Evolutionary conservation across 1,140 invertebrate genomes (phyloP).

Genomic region (Sinella curviseta): DNA sequence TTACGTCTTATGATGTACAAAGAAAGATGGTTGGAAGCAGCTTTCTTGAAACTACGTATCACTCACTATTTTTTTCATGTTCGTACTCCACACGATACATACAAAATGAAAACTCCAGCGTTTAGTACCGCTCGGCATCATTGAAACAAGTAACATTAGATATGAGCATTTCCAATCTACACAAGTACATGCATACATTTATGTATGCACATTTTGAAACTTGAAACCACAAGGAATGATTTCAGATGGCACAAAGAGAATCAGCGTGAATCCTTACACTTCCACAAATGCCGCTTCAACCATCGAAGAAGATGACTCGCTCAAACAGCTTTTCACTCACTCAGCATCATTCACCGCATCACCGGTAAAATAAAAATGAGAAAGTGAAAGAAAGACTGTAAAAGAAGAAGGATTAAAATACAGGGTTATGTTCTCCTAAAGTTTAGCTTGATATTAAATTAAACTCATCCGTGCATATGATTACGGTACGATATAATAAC

Average conservation of each 20-base stretch:
- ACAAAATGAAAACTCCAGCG: not conserved
- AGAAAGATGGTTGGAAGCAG: too few relatives aligned
- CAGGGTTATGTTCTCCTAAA: too few relatives aligned
- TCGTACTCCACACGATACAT: not conserved
- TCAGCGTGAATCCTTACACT: slow-evolving; percentile 21
- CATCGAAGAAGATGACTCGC: slow-evolving; percentile 4
- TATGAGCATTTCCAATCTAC: too few relatives aligned
- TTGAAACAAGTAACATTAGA: too few relatives aligned
- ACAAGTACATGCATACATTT: too few relatives aligned
- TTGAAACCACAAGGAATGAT: not conserved
- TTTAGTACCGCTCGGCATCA: too few relatives aligned
- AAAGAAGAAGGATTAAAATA: not conserved
- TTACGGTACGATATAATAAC: slow-evolving; percentile 5
- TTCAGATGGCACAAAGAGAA: not conserved
- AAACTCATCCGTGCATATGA: not conserved
- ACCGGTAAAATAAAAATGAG: not conserved
- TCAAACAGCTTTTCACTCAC: not conserved
- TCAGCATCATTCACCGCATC: not conserved
- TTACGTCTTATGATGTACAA: too few relatives aligned
- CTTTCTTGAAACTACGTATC: too few relatives aligned
- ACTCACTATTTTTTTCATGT: not conserved
- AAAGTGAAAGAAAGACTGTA: not conserved
- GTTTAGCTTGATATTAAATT: too few relatives aligned
- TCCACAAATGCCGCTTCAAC: not conserved
- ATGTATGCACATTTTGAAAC: too few relatives aligned